phyloP scores from a whole-genome alignment of 2,113 vertebrate genomes.

The Scomber colias region DNA sequence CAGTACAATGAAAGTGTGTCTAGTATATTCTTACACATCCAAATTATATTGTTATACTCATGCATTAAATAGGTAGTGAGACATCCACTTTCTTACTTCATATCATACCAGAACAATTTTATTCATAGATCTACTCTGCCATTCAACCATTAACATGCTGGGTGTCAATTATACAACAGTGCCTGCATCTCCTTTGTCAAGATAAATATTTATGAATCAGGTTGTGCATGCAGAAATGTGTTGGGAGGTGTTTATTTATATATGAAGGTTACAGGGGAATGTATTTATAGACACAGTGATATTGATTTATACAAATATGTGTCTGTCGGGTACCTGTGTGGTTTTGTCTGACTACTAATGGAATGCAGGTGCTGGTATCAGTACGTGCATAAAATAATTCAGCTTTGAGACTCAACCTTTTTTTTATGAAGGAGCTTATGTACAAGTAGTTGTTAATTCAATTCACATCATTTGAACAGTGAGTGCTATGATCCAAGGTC shows the following conservation, averaged over 20 bases:
- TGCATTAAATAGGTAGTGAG: background rate
- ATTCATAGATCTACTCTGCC: background rate
- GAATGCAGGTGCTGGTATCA: background rate
- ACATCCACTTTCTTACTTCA: background rate
- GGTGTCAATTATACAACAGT: background rate
- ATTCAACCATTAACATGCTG: slow-evolving; percentile 1
- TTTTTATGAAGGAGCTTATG: background rate
- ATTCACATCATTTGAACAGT: background rate
- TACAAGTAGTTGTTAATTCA: slow-evolving; percentile 15
- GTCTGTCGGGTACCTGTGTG: slow-evolving; percentile 8
- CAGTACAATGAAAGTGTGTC: too few species aligned
- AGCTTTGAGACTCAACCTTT: background rate
- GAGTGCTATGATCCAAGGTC: slow-evolving; percentile 4
- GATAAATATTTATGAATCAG: slow-evolving; percentile 40
- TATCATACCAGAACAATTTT: background rate
- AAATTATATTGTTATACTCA: background rate
- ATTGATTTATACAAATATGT: slow-evolving; percentile 1
- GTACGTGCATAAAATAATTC: slow-evolving; percentile 15
- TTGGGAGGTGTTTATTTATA: background rate
- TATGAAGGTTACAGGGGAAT: slow-evolving; percentile 9
- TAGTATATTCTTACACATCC: too few species aligned
- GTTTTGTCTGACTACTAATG: slow-evolving; percentile 10
- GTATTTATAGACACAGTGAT: slow-evolving; percentile 18
- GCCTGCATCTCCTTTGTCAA: background rate
- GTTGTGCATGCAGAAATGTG: slow-evolving; percentile 20